Percentiles rank a stretch among this genome's conserved stretches.
Evolutionary conservation across 2,888 invertebrate species (phyloP).

Genomic region (Lordiphosa andalusiaca): DNA sequence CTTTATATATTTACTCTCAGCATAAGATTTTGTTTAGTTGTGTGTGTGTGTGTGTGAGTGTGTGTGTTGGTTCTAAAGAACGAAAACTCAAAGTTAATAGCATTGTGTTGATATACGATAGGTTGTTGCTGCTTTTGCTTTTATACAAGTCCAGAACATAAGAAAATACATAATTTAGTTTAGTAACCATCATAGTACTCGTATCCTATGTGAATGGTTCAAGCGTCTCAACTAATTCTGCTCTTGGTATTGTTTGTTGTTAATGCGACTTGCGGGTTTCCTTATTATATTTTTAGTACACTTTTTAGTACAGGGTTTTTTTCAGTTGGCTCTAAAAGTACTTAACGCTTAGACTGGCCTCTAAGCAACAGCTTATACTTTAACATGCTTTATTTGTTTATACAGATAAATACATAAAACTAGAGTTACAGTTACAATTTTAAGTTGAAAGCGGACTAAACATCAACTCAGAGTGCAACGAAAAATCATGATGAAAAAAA

Average conservation of each 20-base stretch:
- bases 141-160: constrained; percentile 70
- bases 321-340: constrained; percentile 64
- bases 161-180: constrained; percentile 66
- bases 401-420: constrained; percentile 72
- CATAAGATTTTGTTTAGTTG: constrained; percentile 68
- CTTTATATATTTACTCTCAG: constrained; percentile 62
- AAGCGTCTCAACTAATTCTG: constrained; percentile 58
- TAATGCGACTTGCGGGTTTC: constrained; percentile 54
- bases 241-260: constrained; percentile 24
- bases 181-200: constrained; percentile 51
- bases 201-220: constrained; percentile 53
- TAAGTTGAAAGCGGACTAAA: constrained; percentile 59
- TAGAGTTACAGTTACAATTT: constrained; percentile 56
- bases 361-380: constrained; percentile 47
- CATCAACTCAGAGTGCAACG: constrained; percentile 58
- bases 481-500: constrained; percentile 31
- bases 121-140: constrained; percentile 18
- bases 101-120: constrained; percentile 42
- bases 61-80: constrained; percentile 38
- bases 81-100: constrained; percentile 46
- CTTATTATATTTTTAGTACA: constrained; percentile 50
- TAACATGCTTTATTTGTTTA: constrained; percentile 63
- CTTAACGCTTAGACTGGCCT: constrained; percentile 67
- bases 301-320: constrained; percentile 53
- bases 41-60: constrained; percentile 22